phyloP scores from a whole-genome alignment of 2,888 invertebrate genomes.

The Chirona hameri region DNA sequence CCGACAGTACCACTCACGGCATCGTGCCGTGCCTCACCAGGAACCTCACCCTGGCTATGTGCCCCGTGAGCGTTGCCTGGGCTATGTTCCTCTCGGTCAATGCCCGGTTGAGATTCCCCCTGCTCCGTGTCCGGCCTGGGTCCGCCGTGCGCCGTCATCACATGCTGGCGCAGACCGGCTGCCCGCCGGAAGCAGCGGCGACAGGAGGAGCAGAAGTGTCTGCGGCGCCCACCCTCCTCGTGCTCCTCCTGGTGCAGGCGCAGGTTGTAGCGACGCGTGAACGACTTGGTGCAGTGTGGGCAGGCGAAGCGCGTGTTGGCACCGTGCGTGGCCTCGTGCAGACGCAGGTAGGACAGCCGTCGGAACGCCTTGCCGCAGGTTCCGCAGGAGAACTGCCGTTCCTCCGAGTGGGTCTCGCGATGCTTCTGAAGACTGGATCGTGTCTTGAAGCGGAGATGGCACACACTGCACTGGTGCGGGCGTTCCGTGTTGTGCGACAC shows the following conservation, averaged over 20 bases:
- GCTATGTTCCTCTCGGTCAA: background rate
- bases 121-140: background rate
- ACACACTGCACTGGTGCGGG: background rate
- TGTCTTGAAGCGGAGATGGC: slow-evolving; percentile 1
- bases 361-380: slow-evolving; percentile 4
- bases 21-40: no score
- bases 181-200: background rate
- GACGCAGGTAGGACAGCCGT: background rate
- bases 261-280: slow-evolving; percentile 24
- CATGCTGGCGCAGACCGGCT: background rate
- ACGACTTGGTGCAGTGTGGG: background rate
- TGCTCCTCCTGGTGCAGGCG: slow-evolving; percentile 9
- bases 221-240: background rate
- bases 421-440: slow-evolving; percentile 10
- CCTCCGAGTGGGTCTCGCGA: background rate
- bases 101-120: background rate
- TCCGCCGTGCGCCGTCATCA: background rate
- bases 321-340: background rate
- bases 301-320: background rate
- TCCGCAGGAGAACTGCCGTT: background rate
- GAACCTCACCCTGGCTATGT: background rate
- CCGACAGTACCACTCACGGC: no score
- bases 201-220: background rate
- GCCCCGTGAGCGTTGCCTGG: background rate
- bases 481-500: background rate